Evolutionary conservation across 2,797 vertebrate species (phyloP), one percentile per base, ranked within the genome.

Genomic region (Lacerta viridis): DNA sequence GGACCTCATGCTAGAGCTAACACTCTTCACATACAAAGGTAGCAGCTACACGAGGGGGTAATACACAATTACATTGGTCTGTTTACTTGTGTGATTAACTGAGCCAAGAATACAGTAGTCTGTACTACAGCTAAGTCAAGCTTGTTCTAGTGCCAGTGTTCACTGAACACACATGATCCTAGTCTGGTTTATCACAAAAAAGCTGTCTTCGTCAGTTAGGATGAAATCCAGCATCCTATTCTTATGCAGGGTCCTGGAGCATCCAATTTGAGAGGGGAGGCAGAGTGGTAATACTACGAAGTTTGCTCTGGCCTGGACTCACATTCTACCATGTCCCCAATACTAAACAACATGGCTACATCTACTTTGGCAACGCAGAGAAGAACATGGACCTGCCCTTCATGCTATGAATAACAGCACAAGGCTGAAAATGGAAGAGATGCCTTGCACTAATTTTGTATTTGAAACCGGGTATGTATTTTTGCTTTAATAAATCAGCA

Each of bases 341-440:
- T 94, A 98, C 98, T 13, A 97, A 97, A 41, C 98, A 98, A 92
- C 97, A 97, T 0, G 98, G 98, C 68, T 98, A 98, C 8, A 4
- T 98, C 93, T 99, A 99, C 84, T 97, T 99, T 20, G 99, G 99
- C 59, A 95, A 97, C 0, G 99, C 99, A 0, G 96, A 97, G 91
- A 98, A 97, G 95, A 99, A 99, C 91, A 55, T 98, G 0, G 97
- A 99, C 94, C 94, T 99, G 84, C 98, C 98, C 64, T 99, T 99
- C 95, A 99, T 99, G 98, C 93, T 99, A 85, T 99, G 91, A 96
- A 69, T 39, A 84, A 59, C 39, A 23, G 17, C 36, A 15, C 15
- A 33, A 10, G 15, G n/a, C 66, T 0, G 0, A 83, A 7, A 41
- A 84, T 0, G 88, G 0, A 0, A 86, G 39, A 87, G 80, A 39